Percentiles rank a stretch among this genome's conserved stretches.
Conservation (phyloP, 2,113 vertebrate genomes). For the Tychaedon coryphoeus region DNA sequence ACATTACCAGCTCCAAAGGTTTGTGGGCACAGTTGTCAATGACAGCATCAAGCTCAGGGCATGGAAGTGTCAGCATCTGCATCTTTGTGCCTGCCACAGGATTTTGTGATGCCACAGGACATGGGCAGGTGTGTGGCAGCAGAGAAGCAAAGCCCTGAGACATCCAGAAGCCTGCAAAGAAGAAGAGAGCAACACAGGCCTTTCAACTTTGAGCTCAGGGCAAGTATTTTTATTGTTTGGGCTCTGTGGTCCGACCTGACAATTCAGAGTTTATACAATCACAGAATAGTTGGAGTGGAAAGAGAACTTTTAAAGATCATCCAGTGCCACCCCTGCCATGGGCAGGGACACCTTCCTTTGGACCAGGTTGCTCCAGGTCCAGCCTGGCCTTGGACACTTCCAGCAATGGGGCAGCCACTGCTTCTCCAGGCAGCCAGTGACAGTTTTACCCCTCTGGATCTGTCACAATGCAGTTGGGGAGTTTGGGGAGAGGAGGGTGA, state of each 20-base stretch:
- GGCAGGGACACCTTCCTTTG: not conserved
- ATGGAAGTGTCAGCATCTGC: not conserved
- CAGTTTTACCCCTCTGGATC: not conserved
- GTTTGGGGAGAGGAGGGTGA: not conserved
- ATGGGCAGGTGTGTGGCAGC: not conserved
- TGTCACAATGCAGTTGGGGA: accelerated
- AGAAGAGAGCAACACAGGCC: not conserved
- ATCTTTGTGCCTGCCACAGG: not conserved
- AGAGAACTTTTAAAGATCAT: not conserved
- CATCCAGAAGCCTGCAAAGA: not conserved
- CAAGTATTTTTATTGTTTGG: not conserved
- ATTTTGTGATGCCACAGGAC: not conserved
- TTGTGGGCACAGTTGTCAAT: too few species aligned
- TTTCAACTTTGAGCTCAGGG: not conserved
- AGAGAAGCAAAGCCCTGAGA: not conserved
- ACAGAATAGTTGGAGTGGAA: not conserved
- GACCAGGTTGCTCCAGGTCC: not conserved
- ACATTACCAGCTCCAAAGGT: not conserved
- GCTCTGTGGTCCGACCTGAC: not conserved
- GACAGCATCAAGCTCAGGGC: not conserved
- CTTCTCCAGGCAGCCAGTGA: not conserved
- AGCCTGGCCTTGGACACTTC: too few species aligned
- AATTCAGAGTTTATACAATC: not conserved
- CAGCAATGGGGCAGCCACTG: not conserved
- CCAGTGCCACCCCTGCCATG: not conserved